Percentiles rank a stretch among this genome's conserved stretches.
Conservation (phyloP, 2,888 invertebrate genomes). For the Pheosia tremula region DNA sequence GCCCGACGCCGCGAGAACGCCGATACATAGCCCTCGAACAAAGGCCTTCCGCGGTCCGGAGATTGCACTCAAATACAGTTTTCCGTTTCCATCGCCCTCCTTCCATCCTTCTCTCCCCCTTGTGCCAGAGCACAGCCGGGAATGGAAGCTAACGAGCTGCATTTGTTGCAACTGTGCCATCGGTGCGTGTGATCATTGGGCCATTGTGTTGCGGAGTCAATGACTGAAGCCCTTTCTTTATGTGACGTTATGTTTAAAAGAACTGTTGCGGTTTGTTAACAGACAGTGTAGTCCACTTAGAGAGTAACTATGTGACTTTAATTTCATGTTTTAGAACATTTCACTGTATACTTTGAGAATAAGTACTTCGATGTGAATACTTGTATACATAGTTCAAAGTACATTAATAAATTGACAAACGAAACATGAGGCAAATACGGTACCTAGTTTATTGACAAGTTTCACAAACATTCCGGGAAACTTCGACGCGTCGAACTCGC, state of each 20-base stretch:
- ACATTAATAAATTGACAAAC: no score
- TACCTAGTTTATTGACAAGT: not conserved
- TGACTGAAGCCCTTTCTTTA: not conserved
- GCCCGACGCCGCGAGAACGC: not conserved
- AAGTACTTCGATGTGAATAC: not conserved
- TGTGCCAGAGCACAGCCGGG: slow-evolving; percentile 6
- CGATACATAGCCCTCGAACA: slow-evolving; percentile 36
- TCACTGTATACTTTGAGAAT: no score
- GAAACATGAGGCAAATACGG: no score
- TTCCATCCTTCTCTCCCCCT: not conserved
- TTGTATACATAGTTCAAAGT: not conserved
- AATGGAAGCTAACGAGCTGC: slow-evolving; percentile 46
- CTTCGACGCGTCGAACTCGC: not conserved
- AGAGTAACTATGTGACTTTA: no score
- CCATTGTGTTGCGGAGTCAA: slow-evolving; percentile 21
- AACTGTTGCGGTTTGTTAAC: not conserved
- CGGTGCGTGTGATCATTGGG: slow-evolving; percentile 21
- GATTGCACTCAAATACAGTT: slow-evolving; percentile 64
- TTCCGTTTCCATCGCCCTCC: slow-evolving; percentile 36
- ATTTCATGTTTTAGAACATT: no score
- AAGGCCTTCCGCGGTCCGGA: slow-evolving; percentile 51
- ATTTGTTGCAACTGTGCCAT: slow-evolving; percentile 37
- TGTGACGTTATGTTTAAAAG: not conserved
- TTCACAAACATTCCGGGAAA: not conserved
- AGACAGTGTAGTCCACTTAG: not conserved